Evolutionary conservation across 2,797 vertebrate genomes (phyloP).

Genomic region (Parauchenoglanis ngamensis): DNA sequence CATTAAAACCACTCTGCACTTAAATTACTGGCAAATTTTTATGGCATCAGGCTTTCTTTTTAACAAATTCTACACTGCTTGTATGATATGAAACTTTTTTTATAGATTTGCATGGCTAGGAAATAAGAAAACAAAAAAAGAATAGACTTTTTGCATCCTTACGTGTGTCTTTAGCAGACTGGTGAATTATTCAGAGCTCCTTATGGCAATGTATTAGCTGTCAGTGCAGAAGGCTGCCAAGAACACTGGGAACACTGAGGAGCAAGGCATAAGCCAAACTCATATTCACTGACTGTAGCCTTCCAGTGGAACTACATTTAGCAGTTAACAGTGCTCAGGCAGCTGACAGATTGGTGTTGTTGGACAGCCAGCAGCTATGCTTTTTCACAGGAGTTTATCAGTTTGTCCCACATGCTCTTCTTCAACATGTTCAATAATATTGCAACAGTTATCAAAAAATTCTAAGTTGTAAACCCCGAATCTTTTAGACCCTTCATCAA

Average conservation of each 20-base stretch:
- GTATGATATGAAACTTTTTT: not conserved
- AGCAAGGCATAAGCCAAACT: slow-evolving; percentile 44
- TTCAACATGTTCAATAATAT: not conserved
- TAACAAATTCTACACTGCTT: not conserved
- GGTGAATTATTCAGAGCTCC: slow-evolving; percentile 22
- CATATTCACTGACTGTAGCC: not conserved
- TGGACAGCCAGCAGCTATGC: not conserved
- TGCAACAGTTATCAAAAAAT: not conserved
- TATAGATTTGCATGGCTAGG: not conserved
- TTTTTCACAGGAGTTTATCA: not conserved
- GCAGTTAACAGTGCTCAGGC: not conserved
- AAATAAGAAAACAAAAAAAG: not conserved
- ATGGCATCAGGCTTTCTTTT: not conserved
- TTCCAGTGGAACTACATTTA: not conserved
- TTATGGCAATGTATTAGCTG: slow-evolving; percentile 41
- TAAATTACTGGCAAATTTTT: not conserved
- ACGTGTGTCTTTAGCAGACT: slow-evolving; percentile 12
- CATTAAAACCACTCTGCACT: slow-evolving; percentile 16
- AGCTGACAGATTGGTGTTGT: slow-evolving; percentile 13
- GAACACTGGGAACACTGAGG: slow-evolving; percentile 20
- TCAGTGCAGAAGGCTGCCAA: slow-evolving; percentile 29
- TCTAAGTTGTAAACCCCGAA: not conserved
- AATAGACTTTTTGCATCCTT: not conserved
- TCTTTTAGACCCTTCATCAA: not conserved
- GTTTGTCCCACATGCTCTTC: not conserved